Base-by-base conservation (phyloP, 2,113 vertebrate genomes). In the Aphelocoma coerulescens region DNA sequence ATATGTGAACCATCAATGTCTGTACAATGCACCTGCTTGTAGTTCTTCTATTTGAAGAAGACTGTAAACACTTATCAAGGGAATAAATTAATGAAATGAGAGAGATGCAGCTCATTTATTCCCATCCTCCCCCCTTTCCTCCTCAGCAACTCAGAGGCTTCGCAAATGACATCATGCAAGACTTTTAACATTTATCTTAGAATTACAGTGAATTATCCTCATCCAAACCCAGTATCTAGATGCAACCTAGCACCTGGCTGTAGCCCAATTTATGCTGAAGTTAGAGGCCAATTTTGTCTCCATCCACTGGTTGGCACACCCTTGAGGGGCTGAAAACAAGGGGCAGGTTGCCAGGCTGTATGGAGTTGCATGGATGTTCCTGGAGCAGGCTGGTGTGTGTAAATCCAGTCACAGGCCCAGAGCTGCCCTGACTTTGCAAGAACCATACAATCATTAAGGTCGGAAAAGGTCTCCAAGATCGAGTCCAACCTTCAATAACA, bases 401-500 rank as follows among this genome's bases (percentile, higher is more conserved):
- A 13, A 71, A 30, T n/a, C n/a, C 57, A 39, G 19, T 46, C 16
- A 41, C 48, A 48, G 52, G 24, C 39, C 19, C n/a, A 48, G 75
- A 78, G 65, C 48, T 62, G 24, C 16, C 48, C 65, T 39, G 33
- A 28, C 74, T 71, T 24, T 2, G 1, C 85, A 78, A 11, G 13
- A 87, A 46, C 19, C 28, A 68, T 18, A 37, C 27, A 33, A 44
- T 16, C 22, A n/a, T 18, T 46, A 24, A 39, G 12, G 6, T 5
- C 20, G 5, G n/a, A 30, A 30, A 62, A 71, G 41, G 46, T 12
- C n/a, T 41, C 41, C 16, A 55, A 39, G n/a, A 63, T 14, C 0
- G 0, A 48, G 23, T 26, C 35, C 5, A 1, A 6, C 46, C 33
- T 52, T 81, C 7, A 6, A 26, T 44, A 44, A 5, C 21, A 44